Evolutionary conservation across 2,888 invertebrate genomes (phyloP), one percentile per base, ranked within the genome.

Genomic region (Escarpia spicata): DNA sequence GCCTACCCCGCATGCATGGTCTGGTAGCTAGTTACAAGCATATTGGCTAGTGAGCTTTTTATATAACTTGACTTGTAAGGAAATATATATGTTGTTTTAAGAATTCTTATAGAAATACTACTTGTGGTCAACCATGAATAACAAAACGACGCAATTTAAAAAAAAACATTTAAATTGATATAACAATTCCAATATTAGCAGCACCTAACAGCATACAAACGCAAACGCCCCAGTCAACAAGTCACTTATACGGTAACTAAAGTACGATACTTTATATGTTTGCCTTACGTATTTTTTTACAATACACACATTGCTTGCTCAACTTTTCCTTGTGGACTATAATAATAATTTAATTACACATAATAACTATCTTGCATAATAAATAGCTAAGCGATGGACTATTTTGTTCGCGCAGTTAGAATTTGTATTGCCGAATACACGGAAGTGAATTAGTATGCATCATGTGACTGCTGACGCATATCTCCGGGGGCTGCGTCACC

Each of bases 401-500:
- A 75, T 75, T 75, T 75, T 75, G 75, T 75, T 75, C 75, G 75
- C 75, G 75, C 75, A 75, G 75, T 75, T 75, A 75, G 26, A 75
- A 75, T 75, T n/a, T 75, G 75, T 75, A n/a, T 75, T 19, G 75
- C 19, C 75, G 75, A 75, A 75, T 75, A 75, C 75, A 75, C 75
- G 75, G 75, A 75, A 75, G 75, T 75, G 75, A 75, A 75, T 75
- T 75, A 75, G 75, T 75, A 75, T 75, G 75, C 75, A 75, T 75
- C 75, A 75, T 75, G 75, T 75, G 75, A 75, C 75, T 75, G 75
- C 75, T 75, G 75, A 75, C 75, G 75, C 75, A 75, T 75, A 75
- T 75, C 75, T 75, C 75, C 75, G 75, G 75, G 75, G 75, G 75
- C 75, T 75, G 75, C 75, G 75, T 75, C 75, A 75, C 75, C 75